Evolutionary conservation across 2,113 vertebrate species (phyloP).

Genomic region (Kobus ellipsiprymnus): DNA sequence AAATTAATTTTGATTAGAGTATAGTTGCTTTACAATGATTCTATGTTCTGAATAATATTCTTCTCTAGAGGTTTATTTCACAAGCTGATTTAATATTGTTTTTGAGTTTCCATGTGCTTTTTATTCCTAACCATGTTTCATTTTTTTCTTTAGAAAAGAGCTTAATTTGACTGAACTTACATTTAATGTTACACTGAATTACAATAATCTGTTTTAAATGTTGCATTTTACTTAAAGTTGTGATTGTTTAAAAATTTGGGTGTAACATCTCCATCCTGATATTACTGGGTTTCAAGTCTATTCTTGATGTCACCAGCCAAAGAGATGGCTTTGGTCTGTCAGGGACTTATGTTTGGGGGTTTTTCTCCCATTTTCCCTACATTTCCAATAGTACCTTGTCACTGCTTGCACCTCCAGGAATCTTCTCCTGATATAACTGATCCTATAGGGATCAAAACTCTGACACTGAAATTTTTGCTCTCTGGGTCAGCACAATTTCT

Average conservation of each 20-base stretch:
- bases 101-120: neutral
- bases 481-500: neutral
- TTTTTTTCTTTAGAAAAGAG: neutral
- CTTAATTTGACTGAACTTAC: neutral
- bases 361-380: neutral
- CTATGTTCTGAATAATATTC: slow-evolving; percentile 14
- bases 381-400: neutral
- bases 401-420: neutral
- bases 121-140: neutral
- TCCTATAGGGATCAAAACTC: neutral
- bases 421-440: neutral
- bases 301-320: neutral
- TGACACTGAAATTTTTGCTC: neutral
- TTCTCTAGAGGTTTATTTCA: slow-evolving; percentile 24
- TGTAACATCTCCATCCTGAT: neutral
- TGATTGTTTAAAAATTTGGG: neutral
- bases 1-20: neutral
- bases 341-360: too few species aligned
- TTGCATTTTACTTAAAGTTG: neutral
- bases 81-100: neutral
- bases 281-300: neutral
- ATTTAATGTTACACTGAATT: neutral
- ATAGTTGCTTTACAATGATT: neutral
- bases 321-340: neutral
- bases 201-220: neutral